phyloP scores from a whole-genome alignment of 30 jellyfish, hydroid and myxozoan genomes.

The Turritopsis rubra region DNA sequence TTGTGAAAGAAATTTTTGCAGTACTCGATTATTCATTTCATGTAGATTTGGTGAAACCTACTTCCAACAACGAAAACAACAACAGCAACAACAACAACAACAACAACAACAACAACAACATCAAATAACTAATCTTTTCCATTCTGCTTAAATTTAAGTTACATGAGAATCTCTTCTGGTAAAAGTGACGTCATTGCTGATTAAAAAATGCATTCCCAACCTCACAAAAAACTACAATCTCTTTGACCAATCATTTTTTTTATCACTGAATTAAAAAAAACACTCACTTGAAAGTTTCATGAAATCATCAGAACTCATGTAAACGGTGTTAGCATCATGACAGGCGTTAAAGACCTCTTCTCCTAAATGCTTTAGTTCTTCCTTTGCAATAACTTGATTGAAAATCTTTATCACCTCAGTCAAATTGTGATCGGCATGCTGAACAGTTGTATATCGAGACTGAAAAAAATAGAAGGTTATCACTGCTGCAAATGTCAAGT shows the following conservation, averaged over 20 bases:
- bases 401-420: background rate
- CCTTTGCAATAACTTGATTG: background rate
- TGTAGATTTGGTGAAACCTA: no score
- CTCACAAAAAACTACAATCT: background rate
- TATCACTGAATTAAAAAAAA: background rate
- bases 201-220: no score
- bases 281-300: background rate
- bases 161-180: no score
- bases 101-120: no score
- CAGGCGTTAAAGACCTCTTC: background rate
- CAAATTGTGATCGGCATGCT: background rate
- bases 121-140: no score
- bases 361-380: background rate
- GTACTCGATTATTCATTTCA: no score
- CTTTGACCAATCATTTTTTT: background rate
- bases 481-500: no score
- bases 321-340: background rate
- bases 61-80: no score
- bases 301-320: conserved; percentile 4
- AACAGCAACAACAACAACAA: no score
- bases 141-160: no score
- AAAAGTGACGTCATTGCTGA: no score
- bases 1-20: no score
- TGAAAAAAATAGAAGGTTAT: background rate
- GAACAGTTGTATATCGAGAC: background rate